Percentiles rank a stretch among this genome's conserved stretches.
Conservation (phyloP, 2,888 invertebrate genomes). For the Campopleginae sp. region DNA sequence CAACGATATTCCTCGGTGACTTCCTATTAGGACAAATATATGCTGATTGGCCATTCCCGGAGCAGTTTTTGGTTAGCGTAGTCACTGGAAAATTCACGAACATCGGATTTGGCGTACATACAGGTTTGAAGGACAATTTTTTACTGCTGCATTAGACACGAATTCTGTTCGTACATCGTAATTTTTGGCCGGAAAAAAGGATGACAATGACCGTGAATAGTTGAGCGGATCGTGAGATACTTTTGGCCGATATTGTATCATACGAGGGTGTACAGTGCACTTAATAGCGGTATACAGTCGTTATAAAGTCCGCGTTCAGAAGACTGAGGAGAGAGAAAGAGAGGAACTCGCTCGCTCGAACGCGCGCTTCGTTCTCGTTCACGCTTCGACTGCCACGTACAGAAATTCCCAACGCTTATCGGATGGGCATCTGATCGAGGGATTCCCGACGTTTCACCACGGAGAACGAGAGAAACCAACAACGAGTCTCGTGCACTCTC, state of each 20-base stretch:
- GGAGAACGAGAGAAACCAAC: conserved; percentile 18
- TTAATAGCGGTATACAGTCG: conserved; percentile 23
- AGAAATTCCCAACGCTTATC: conserved; percentile 64
- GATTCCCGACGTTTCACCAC: conserved; percentile 60
- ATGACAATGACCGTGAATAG: background rate
- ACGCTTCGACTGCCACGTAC: conserved; percentile 65
- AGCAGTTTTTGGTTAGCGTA: background rate
- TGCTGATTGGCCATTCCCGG: background rate
- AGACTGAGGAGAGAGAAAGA: background rate
- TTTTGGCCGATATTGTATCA: conserved; percentile 14
- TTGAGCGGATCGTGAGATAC: background rate
- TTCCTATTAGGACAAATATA: background rate
- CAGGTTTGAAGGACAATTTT: background rate
- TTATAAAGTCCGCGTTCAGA: conserved; percentile 18
- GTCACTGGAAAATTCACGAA: background rate
- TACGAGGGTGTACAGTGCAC: conserved; percentile 7
- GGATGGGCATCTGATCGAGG: conserved; percentile 67
- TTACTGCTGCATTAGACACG: background rate
- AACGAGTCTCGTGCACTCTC: conserved; percentile 36
- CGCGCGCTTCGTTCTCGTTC: conserved; percentile 62
- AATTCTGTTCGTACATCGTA: background rate
- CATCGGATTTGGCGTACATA: background rate
- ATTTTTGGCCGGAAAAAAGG: background rate
- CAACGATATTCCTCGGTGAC: too few relatives aligned
- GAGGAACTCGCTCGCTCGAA: conserved; percentile 50